A percentile compares a stretch with the other conserved stretches of the same genome.
These are phyloP conservation scores for Ligdia adustata DNA, from an alignment of 2,888 invertebrate species.

Conservation along the genomic window DNA sequence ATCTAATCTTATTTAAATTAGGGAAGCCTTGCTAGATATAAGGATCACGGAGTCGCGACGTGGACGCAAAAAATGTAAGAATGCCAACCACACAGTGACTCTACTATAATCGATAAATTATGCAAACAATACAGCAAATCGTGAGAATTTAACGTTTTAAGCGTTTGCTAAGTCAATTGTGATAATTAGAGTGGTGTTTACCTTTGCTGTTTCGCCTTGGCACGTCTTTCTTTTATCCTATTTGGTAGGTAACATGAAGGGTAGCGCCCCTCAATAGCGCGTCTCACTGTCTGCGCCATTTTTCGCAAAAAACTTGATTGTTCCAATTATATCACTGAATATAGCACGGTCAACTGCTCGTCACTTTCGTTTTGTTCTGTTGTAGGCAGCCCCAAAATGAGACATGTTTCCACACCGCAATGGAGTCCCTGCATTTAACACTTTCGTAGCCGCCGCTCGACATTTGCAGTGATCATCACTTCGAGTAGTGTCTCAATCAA, in stretches of 20 bases:
- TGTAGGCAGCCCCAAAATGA: slow-evolving; percentile 74
- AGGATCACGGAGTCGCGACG: slow-evolving; percentile 3
- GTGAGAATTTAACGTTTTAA: slow-evolving; percentile 1
- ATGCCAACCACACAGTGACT: background rate
- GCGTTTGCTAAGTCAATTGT: slow-evolving; percentile 18
- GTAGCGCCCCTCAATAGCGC: slow-evolving; percentile 88
- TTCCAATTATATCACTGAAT: slow-evolving; percentile 53
- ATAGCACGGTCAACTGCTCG: slow-evolving; percentile 65
- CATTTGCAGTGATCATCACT: slow-evolving; percentile 43
- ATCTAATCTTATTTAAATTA: slow-evolving; percentile 12
- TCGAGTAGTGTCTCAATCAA: slow-evolving; percentile 13
- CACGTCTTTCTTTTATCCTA: slow-evolving; percentile 89
- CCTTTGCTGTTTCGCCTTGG: slow-evolving; percentile 86
- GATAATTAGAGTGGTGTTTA: slow-evolving; percentile 43
- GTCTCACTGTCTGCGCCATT: slow-evolving; percentile 90
- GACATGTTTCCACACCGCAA: slow-evolving; percentile 71
- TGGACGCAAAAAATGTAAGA: slow-evolving; percentile 12
- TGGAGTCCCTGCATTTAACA: slow-evolving; percentile 46
- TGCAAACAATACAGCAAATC: slow-evolving; percentile 1
- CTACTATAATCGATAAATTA: slow-evolving; percentile 8
- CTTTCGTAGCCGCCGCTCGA: slow-evolving; percentile 33
- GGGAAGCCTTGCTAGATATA: slow-evolving; percentile 7
- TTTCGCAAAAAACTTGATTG: slow-evolving; percentile 49
- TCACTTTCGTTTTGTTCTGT: slow-evolving; percentile 81
- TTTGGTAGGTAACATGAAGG: slow-evolving; percentile 90